These are phyloP conservation scores for Chaenogobius annularis DNA, from an alignment of 2,113 vertebrate species.

Conservation along the genomic window DNA sequence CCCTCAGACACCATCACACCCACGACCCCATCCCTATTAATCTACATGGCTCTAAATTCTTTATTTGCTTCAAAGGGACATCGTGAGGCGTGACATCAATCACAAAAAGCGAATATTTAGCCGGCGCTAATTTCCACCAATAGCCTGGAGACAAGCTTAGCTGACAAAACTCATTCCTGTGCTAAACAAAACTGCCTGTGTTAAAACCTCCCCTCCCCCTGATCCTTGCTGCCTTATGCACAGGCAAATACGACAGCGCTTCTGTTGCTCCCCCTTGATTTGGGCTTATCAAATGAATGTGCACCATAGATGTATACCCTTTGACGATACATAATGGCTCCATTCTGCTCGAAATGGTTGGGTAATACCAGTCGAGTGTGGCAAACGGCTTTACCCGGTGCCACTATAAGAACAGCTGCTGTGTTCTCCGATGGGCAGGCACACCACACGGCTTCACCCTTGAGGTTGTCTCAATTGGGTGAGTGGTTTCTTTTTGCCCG, in stretches of 20 bases:
- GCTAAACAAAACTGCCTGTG: constrained; percentile 75
- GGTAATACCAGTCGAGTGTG: constrained; percentile 77
- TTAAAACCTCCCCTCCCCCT: constrained; percentile 67
- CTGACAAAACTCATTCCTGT: constrained; percentile 82
- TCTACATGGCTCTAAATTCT: constrained; percentile 75
- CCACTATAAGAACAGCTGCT: constrained; percentile 75
- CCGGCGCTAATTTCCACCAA: constrained; percentile 80
- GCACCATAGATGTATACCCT: constrained; percentile 71
- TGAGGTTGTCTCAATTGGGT: constrained; percentile 74
- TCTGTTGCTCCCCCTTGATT: constrained; percentile 73
- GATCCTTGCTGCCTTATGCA: constrained; percentile 65
- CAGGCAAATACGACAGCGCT: constrained; percentile 67
- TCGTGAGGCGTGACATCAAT: constrained; percentile 79
- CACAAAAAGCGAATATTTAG: constrained; percentile 81
- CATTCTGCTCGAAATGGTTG: constrained; percentile 78
- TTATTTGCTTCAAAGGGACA: constrained; percentile 81
- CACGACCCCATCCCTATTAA: constrained; percentile 74
- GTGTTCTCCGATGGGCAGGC: constrained; percentile 66
- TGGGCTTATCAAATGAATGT: constrained; percentile 78
- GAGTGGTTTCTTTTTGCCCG: constrained; percentile 71
- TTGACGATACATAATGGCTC: constrained; percentile 76
- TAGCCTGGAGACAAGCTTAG: constrained; percentile 81
- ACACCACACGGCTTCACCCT: constrained; percentile 67
- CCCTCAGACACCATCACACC: constrained; percentile 64
- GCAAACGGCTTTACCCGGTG: constrained; percentile 72